Evolutionary conservation across 2,113 vertebrate genomes (phyloP).

Genomic region (Saimiri boliviensis): DNA sequence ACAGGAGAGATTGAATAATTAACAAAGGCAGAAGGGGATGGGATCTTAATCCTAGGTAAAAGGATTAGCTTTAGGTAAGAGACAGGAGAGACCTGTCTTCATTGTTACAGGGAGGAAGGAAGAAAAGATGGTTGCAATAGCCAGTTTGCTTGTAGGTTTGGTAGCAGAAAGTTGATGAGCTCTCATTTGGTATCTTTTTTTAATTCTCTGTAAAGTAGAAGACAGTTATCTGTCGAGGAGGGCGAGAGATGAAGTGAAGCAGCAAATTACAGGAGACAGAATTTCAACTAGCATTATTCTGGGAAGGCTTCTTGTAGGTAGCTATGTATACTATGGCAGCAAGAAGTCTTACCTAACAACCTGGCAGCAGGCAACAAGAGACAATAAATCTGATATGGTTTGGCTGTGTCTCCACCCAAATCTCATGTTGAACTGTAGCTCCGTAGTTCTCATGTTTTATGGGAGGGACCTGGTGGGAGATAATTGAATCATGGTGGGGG

Average conservation of each 20-base stretch:
- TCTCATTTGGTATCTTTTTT: not conserved
- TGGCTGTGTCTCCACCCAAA: no score
- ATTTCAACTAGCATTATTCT: not conserved
- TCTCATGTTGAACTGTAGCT: no score
- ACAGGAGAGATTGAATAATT: not conserved
- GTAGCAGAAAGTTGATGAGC: not conserved
- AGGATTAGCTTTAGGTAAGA: not conserved
- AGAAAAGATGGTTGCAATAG: not conserved
- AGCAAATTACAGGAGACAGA: not conserved
- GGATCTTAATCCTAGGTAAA: not conserved
- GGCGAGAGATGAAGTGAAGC: not conserved
- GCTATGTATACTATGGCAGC: not conserved
- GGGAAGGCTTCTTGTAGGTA: not conserved
- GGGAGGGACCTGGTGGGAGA: no score
- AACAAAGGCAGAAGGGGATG: not conserved
- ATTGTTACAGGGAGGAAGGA: not conserved
- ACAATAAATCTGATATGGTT: no score
- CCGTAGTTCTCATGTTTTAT: no score
- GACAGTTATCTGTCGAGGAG: not conserved
- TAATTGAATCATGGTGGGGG: no score
- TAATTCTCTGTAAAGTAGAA: not conserved
- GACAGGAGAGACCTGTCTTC: not conserved
- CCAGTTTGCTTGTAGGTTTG: not conserved
- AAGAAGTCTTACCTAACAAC: not conserved
- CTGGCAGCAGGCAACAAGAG: not conserved